Base-by-base conservation (phyloP, 2,113 vertebrate species). In the Chrysemys picta region DNA sequence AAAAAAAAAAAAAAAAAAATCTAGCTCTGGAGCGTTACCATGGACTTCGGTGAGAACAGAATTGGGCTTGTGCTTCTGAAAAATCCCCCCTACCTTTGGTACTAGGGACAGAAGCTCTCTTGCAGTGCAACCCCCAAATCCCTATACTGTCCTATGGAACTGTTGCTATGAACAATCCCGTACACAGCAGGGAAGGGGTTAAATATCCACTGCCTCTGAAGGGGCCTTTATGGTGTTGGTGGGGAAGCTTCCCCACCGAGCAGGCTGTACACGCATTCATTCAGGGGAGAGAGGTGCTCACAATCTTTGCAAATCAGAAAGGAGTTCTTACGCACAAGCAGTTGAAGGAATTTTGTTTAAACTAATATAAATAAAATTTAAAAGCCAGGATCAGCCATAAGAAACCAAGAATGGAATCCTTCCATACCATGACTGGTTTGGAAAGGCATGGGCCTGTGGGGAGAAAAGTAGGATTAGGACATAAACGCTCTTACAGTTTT, bases 21-120 rank as follows among this genome's bases (percentile, higher is more conserved):
- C n/a, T 21, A 69, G 65, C 6, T n/a, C 19, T 9, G 62, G 35
- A n/a, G 35, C 62, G 21, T 69, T n/a, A n/a, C 17, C 25, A 2
- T 27, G 10, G 10, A 13, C 42, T 25, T 76, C 10, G 45, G 9
- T 76, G 42, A 24, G 10, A 76, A 10, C 5, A 24, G 72, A 90
- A 17, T 59, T 7, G 10, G 24, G 59, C 45, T 45, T 27, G 93
- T 16, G 5, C 4, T 76, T 76, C 16, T 25, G 24, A 65, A 85
- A 89, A 53, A 0, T 0, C 42, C 89, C 80, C 45, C 89, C 25
- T 3, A 21, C 3, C 54, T 75, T 85, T 59, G 31, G 16, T 65
- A 65, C 62, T 21, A 22, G 27, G 8, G 83, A 75, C 62, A 80
- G 90, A 59, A 84, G 65, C 8, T 54, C 52, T 42, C 10, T 1